Percentiles rank a stretch among this genome's conserved stretches.
Conservation (phyloP, 2,113 vertebrate species). For the Rhinichthys klamathensis region DNA sequence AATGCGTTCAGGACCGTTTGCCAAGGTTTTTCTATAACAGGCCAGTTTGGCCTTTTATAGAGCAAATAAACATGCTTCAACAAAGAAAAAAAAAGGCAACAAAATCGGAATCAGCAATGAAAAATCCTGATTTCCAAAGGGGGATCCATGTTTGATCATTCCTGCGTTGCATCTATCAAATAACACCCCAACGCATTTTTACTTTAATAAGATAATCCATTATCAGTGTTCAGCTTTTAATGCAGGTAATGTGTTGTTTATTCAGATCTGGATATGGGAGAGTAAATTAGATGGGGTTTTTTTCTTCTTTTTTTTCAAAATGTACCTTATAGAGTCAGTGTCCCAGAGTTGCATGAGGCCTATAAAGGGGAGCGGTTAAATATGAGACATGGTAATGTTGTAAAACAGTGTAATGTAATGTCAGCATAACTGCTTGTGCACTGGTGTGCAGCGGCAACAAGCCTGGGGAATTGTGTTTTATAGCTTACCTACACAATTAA, state of each 20-base stretch:
- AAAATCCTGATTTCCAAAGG: neutral
- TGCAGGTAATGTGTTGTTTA: neutral
- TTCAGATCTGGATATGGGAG: neutral
- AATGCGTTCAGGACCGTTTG: too few relatives aligned
- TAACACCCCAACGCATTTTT: neutral
- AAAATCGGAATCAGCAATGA: too few relatives aligned
- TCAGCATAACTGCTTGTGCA: constrained; percentile 13
- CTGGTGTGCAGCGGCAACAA: neutral
- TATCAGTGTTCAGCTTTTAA: too few relatives aligned
- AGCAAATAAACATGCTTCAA: too few relatives aligned
- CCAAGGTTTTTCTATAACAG: too few relatives aligned
- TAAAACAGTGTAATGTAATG: constrained; percentile 26
- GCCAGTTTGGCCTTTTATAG: too few relatives aligned
- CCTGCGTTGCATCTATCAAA: neutral
- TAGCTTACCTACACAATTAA: constrained; percentile 8
- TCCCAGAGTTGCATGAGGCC: neutral
- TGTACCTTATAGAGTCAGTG: neutral
- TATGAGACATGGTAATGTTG: neutral
- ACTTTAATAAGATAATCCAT: neutral
- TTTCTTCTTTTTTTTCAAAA: neutral
- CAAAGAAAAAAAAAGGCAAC: too few relatives aligned
- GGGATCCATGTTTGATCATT: neutral
- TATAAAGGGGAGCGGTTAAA: neutral
- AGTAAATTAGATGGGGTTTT: neutral
- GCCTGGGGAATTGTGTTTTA: neutral